Base-by-base conservation (phyloP, 2,113 vertebrate genomes). In the Orthonyx spaldingii region DNA sequence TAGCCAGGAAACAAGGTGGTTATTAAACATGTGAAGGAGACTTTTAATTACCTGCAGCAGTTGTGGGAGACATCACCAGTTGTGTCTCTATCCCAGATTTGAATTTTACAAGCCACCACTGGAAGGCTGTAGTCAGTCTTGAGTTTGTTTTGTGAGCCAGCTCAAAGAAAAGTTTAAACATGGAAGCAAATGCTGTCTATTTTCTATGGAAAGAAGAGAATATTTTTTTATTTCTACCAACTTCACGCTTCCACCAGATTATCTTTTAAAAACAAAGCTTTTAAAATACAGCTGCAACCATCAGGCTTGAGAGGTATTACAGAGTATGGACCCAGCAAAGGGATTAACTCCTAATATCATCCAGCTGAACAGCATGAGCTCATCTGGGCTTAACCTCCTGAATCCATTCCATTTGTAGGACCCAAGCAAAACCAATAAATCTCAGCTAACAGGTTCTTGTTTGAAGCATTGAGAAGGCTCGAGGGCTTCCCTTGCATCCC, bases 271-370 rank as follows among this genome's bases (percentile, higher is more conserved):
- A 71, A 91, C 28, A 77, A 89, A 83, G 76, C 90, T 91, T 91
- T 96, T 81, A 96, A 94, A 96, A 95, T 71, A 82, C 85, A 95
- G 68, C 92, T 96, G 91, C 91, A 96, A 60, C 94, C 79, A 87
- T 65, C 75, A 83, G 90, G 84, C 78, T 84, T 93, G 90, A 94
- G 89, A 95, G 64, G 94, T 76, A 95, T 97, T 97, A 91, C 81
- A 94, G 71, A 87, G 78, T 41, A 64, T 6, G 26, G 93, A 91
- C 82, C 76, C 87, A 88, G 50, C 85, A 84, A 89, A 89, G 80
- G 75, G 94, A 96, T 97, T 97, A 97, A 93, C 71, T 96, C 71
- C 87, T 97, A 97, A 96, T 95, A 93, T 97, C 96, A 94, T 96
- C 84, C 94, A 95, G 91, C 89, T 94, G 91, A 96, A 92, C 84